Percentiles rank a stretch among this genome's conserved stretches.
Conservation (phyloP, 1,140 invertebrate genomes). For the Brachionus rotundiformis region DNA sequence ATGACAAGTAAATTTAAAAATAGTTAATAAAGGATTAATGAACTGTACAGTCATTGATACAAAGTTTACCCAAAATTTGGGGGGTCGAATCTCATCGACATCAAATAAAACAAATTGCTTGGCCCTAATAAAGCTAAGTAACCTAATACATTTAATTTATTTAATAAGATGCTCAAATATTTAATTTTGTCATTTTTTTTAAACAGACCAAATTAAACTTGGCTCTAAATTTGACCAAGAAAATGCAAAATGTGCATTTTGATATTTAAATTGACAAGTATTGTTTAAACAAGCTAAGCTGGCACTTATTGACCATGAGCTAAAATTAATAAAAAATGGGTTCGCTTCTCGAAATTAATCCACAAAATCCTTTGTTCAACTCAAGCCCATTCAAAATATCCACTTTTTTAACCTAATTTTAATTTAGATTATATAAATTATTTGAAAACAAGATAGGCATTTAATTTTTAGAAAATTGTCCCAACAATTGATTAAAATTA, state of each 20-base stretch:
- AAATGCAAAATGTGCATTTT: conserved; percentile 5
- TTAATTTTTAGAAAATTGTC: background rate
- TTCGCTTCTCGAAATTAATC: conserved; percentile 1
- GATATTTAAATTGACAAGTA: conserved; percentile 15
- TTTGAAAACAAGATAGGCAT: background rate
- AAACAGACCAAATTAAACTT: background rate
- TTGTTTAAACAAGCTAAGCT: background rate
- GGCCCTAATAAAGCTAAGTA: background rate
- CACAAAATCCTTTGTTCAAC: background rate
- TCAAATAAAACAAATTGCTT: conserved; percentile 3
- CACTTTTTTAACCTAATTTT: background rate
- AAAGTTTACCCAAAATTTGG: background rate
- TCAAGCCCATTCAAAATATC: background rate
- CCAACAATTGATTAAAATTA: conserved; percentile 21
- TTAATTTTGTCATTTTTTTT: conserved; percentile 11
- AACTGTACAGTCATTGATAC: background rate
- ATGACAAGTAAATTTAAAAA: background rate
- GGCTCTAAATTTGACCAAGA: background rate
- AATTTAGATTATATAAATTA: conserved; percentile 1
- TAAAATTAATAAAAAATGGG: background rate
- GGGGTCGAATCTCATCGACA: background rate
- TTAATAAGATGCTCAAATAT: conserved; percentile 12
- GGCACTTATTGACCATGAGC: background rate
- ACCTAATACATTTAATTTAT: conserved; percentile 12
- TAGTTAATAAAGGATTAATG: background rate